Percentiles rank a stretch among this genome's conserved stretches.
These are phyloP conservation scores for Panthera leo DNA, from an alignment of 2,113 vertebrate genomes.

Conservation along the genomic window DNA sequence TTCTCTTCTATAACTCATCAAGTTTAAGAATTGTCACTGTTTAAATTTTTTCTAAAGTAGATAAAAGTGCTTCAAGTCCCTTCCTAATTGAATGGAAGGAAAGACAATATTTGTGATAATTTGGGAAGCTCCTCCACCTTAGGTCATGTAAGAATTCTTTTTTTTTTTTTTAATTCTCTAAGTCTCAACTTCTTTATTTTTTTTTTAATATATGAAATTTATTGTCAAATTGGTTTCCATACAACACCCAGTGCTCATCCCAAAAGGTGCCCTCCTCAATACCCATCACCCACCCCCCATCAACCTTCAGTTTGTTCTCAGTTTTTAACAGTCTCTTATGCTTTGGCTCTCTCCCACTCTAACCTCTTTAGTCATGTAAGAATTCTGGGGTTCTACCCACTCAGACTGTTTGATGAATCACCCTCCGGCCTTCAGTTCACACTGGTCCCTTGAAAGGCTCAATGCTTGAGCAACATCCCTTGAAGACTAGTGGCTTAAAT, in stretches of 20 bases:
- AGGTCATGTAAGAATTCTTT: neutral
- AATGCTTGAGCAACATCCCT: neutral
- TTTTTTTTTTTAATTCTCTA: too few species aligned
- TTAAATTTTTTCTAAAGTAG: conserved; percentile 9
- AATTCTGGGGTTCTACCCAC: neutral
- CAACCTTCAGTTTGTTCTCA: too few species aligned
- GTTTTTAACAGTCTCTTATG: too few species aligned
- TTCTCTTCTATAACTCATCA: neutral
- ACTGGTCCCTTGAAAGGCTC: neutral
- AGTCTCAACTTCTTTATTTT: too few species aligned
- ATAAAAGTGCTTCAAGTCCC: neutral
- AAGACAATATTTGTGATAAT: neutral
- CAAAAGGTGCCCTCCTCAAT: too few species aligned
- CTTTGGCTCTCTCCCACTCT: too few species aligned
- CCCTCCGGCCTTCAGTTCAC: neutral
- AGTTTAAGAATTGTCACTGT: neutral
- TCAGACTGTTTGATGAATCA: neutral
- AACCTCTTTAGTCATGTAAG: neutral
- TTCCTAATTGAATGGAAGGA: neutral
- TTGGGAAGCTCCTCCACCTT: neutral
- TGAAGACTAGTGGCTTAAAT: neutral
- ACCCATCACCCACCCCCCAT: too few species aligned
- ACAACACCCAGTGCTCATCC: too few species aligned
- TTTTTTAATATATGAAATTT: too few species aligned
- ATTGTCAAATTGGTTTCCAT: too few species aligned